Evolutionary conservation across 1,140 invertebrate species (phyloP).

Genomic region (Lordiphosa collinella): DNA sequence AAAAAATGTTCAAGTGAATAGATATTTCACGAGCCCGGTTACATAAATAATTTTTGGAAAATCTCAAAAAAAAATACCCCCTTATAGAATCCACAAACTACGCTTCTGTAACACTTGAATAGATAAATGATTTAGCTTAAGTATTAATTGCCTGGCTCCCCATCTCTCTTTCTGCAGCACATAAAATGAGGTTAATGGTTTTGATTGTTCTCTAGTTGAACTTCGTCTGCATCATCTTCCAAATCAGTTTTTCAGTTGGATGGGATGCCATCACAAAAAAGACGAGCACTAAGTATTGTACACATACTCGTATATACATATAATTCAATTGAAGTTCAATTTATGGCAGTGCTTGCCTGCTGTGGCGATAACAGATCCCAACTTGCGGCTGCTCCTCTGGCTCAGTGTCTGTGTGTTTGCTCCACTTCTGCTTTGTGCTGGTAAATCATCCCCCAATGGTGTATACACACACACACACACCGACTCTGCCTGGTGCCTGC

Average conservation of each 20-base stretch:
- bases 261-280: slow-evolving; percentile 42
- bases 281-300: slow-evolving; percentile 64
- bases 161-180: not conserved
- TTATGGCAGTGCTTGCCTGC: slow-evolving; percentile 48
- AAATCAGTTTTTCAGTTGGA: slow-evolving; percentile 60
- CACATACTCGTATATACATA: slow-evolving; percentile 13
- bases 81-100: not conserved
- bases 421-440: slow-evolving; percentile 16
- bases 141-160: slow-evolving; percentile 57
- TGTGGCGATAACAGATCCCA: slow-evolving; percentile 42
- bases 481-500: slow-evolving; percentile 13
- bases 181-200: slow-evolving; percentile 77
- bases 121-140: slow-evolving; percentile 75
- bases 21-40: too few relatives aligned
- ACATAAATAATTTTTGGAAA: too few relatives aligned
- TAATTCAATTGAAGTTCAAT: slow-evolving; percentile 79
- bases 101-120: slow-evolving; percentile 54
- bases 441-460: slow-evolving; percentile 59
- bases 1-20: too few relatives aligned
- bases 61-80: not conserved
- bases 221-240: slow-evolving; percentile 48
- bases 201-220: slow-evolving; percentile 76
- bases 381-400: slow-evolving; percentile 19
- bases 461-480: not conserved
- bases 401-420: not conserved